Evolutionary conservation across 1,140 invertebrate genomes (phyloP).

Genomic region (Aphidius gifuensis): DNA sequence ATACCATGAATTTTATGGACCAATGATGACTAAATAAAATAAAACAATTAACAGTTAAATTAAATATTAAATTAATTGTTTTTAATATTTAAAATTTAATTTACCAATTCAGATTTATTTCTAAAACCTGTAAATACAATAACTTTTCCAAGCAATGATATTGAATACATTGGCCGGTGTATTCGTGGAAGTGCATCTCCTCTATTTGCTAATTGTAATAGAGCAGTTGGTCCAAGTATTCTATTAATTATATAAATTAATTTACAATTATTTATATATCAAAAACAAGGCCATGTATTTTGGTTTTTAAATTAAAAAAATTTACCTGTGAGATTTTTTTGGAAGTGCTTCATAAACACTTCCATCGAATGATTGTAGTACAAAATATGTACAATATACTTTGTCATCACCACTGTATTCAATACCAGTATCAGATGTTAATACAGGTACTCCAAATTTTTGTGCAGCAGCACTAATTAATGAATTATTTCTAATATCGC

Average conservation of each 20-base stretch:
- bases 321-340: slow-evolving; percentile 59
- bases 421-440: slow-evolving; percentile 61
- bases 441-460: slow-evolving; percentile 63
- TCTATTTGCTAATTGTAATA: slow-evolving; percentile 70
- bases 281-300: no score
- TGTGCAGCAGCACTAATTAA: slow-evolving; percentile 59
- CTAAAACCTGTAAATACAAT: slow-evolving; percentile 89
- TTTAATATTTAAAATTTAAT: slow-evolving; percentile 31
- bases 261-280: slow-evolving; percentile 22
- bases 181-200: slow-evolving; percentile 68
- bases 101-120: slow-evolving; percentile 82
- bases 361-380: slow-evolving; percentile 69
- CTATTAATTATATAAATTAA: slow-evolving; percentile 45
- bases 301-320: no score
- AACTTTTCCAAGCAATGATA: slow-evolving; percentile 79
- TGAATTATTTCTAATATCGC: slow-evolving; percentile 55
- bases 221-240: slow-evolving; percentile 72
- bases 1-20: slow-evolving; percentile 87
- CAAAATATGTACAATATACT: slow-evolving; percentile 66
- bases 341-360: slow-evolving; percentile 63
- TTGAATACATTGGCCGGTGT: slow-evolving; percentile 78
- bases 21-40: slow-evolving; percentile 65
- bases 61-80: slow-evolving; percentile 16
- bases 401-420: slow-evolving; percentile 58
- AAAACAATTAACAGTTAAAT: slow-evolving; percentile 10